phyloP scores from a whole-genome alignment of 2,113 vertebrate genomes.

The Burhinus bistriatus region DNA sequence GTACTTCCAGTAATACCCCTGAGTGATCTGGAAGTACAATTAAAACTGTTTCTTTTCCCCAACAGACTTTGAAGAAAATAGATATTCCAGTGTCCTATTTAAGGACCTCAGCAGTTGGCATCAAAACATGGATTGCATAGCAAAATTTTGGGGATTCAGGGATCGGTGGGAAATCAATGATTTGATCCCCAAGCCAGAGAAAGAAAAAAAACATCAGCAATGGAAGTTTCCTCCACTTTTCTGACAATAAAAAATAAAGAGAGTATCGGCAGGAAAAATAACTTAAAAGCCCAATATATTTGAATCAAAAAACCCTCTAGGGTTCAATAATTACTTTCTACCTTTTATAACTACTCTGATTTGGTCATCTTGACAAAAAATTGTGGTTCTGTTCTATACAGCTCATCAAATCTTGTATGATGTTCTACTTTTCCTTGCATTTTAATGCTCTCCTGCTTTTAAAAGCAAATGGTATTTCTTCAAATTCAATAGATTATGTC shows the following conservation, averaged over 20 bases:
- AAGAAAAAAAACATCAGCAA: not conserved
- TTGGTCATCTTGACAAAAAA: not conserved
- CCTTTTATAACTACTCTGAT: not conserved
- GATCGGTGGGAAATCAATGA: not conserved
- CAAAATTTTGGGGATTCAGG: not conserved
- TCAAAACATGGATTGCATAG: not conserved
- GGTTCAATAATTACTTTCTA: not conserved
- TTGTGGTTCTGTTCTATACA: not conserved
- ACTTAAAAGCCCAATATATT: not conserved
- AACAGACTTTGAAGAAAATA: not conserved
- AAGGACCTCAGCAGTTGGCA: not conserved
- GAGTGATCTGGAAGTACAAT: not conserved
- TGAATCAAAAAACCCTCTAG: not conserved
- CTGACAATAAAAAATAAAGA: not conserved
- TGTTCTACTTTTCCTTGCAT: not conserved
- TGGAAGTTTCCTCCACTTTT: not conserved
- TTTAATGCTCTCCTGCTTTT: not conserved
- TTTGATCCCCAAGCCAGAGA: no score
- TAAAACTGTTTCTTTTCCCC: not conserved
- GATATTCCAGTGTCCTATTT: not conserved
- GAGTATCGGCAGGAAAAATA: not conserved
- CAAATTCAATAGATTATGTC: not conserved
- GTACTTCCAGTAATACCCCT: not conserved
- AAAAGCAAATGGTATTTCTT: not conserved
- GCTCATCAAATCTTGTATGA: not conserved